These are phyloP conservation scores for Arothron firmamentum DNA, from an alignment of 2,113 vertebrate genomes.

Conservation along the genomic window DNA sequence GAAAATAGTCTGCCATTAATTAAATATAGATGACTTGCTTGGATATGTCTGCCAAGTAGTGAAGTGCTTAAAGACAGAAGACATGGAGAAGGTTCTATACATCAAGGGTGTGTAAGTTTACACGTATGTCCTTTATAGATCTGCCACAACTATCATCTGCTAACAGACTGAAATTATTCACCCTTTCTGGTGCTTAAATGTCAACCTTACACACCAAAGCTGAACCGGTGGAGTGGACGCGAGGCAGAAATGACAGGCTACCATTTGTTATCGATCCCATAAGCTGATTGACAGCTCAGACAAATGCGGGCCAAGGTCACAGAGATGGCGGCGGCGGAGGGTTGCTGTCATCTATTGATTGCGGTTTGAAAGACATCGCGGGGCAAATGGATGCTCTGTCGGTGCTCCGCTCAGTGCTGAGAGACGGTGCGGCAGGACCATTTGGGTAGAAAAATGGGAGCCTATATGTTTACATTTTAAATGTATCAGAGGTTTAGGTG, in stretches of 20 bases:
- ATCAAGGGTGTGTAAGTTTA: no score
- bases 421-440: no score
- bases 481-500: no score
- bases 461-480: no score
- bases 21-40: constrained; percentile 69
- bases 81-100: no score
- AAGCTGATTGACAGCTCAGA: constrained; percentile 28
- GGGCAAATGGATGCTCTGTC: no score
- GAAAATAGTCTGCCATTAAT: constrained; percentile 67
- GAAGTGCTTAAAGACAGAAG: constrained; percentile 23
- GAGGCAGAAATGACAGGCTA: constrained; percentile 12
- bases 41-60: constrained; percentile 45
- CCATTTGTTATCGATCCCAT: constrained; percentile 40
- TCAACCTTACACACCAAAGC: constrained; percentile 3
- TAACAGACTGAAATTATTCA: no score
- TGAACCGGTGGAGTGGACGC: constrained; percentile 3
- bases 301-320: constrained; percentile 50
- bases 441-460: no score
- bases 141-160: no score
- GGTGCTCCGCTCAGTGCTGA: no score
- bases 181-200: neutral
- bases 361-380: neutral
- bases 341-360: neutral
- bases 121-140: neutral
- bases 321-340: neutral